phyloP scores from a whole-genome alignment of 2,113 vertebrate species.

The Noturus placidus region DNA sequence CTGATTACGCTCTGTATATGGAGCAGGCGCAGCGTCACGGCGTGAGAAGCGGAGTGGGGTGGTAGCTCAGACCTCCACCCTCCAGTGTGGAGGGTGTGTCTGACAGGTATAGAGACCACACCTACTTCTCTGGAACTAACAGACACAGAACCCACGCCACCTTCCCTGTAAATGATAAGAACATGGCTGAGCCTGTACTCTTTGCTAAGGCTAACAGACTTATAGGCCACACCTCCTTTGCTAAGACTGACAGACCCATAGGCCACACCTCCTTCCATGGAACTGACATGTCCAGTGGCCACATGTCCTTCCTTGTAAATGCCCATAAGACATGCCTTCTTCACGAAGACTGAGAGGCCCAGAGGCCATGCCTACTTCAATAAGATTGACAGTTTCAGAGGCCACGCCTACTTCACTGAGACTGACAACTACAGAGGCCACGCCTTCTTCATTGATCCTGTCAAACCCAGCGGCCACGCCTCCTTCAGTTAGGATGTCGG shows the following conservation, averaged over 20 bases:
- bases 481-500: not conserved
- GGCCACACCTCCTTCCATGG: not conserved
- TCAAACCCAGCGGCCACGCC: not conserved
- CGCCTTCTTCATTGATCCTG: not conserved
- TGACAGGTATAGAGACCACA: not conserved
- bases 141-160: not conserved
- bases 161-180: not conserved
- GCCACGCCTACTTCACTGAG: not conserved
- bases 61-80: not conserved
- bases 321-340: not conserved
- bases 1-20: constrained; percentile 32
- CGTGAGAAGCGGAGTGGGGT: constrained; percentile 18
- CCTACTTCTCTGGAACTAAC: not conserved
- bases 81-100: too few species aligned
- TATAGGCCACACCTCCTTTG: not conserved
- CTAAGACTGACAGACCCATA: not conserved
- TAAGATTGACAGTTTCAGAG: not conserved
- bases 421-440: not conserved
- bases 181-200: not conserved
- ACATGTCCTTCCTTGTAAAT: not conserved
- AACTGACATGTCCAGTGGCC: not conserved
- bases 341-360: not conserved
- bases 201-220: not conserved
- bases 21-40: constrained; percentile 30
- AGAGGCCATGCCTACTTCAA: not conserved